Conservation (phyloP, 2,113 vertebrate genomes). For the Chamaetylas fuelleborni region DNA sequence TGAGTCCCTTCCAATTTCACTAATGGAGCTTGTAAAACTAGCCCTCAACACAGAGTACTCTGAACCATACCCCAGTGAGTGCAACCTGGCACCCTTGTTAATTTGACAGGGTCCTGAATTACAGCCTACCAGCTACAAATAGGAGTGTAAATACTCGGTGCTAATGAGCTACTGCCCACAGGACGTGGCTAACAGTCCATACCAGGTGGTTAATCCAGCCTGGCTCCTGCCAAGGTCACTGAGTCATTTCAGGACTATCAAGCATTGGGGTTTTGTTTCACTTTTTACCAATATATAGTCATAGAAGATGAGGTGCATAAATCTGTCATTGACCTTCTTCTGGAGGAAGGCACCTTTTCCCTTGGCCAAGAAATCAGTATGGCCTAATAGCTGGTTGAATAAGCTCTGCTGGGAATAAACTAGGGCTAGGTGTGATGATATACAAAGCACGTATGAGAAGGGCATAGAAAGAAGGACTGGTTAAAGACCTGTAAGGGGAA, state of each 20-base stretch:
- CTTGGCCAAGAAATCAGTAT: neutral
- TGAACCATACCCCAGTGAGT: neutral
- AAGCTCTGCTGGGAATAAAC: neutral
- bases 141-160: slow-evolving; percentile 34
- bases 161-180: slow-evolving; percentile 12
- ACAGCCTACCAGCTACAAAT: slow-evolving; percentile 23
- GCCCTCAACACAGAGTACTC: neutral
- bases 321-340: neutral
- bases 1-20: neutral
- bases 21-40: slow-evolving; percentile 33
- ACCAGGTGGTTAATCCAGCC: neutral
- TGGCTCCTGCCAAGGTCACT: slow-evolving; percentile 1
- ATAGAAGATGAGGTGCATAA: neutral
- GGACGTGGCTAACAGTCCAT: neutral
- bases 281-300: neutral
- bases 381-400: neutral
- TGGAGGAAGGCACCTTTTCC: neutral
- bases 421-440: neutral
- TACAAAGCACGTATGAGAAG: neutral
- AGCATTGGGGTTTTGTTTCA: neutral
- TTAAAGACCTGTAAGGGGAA: neutral
- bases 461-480: neutral
- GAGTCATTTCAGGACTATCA: neutral
- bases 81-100: neutral
- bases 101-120: slow-evolving; percentile 38